phyloP scores from a whole-genome alignment of 2,888 invertebrate species.

The Onthophagus sagittarius region DNA sequence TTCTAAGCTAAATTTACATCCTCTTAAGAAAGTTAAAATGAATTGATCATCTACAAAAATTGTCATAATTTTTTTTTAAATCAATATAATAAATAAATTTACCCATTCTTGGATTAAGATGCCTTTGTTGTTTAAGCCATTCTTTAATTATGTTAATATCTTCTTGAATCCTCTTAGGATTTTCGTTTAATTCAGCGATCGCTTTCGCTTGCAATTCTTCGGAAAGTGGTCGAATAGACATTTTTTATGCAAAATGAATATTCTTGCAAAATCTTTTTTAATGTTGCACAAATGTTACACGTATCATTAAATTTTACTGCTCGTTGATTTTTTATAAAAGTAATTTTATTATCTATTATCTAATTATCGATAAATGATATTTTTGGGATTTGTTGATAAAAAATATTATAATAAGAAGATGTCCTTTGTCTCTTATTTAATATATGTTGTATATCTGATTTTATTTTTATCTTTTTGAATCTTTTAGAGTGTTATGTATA shows the following conservation, averaged over 20 bases:
- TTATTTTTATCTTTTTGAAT: too few relatives aligned
- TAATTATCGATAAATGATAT: not conserved
- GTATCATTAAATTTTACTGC: not conserved
- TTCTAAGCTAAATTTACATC: constrained; percentile 63
- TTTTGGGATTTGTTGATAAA: not conserved
- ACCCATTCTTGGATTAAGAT: constrained; percentile 56
- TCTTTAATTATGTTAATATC: constrained; percentile 54
- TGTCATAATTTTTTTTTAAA: not conserved
- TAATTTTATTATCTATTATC: not conserved
- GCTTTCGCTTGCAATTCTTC: constrained; percentile 53
- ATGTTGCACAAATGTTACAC: not conserved
- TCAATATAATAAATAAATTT: constrained; percentile 37
- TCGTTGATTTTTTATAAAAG: not conserved
- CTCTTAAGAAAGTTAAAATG: constrained; percentile 59
- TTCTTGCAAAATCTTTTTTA: not conserved
- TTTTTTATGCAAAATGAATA: not conserved
- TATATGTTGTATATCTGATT: too few relatives aligned
- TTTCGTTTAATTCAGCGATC: constrained; percentile 53
- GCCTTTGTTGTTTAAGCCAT: constrained; percentile 57
- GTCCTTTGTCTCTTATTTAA: not conserved
- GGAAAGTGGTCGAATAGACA: constrained; percentile 28
- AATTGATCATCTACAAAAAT: constrained; percentile 55
- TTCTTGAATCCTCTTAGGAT: constrained; percentile 46
- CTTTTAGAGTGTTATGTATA: too few relatives aligned
- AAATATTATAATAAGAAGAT: not conserved